Evolutionary conservation across 1,140 invertebrate species (phyloP).

Genomic region (Venturia canescens): DNA sequence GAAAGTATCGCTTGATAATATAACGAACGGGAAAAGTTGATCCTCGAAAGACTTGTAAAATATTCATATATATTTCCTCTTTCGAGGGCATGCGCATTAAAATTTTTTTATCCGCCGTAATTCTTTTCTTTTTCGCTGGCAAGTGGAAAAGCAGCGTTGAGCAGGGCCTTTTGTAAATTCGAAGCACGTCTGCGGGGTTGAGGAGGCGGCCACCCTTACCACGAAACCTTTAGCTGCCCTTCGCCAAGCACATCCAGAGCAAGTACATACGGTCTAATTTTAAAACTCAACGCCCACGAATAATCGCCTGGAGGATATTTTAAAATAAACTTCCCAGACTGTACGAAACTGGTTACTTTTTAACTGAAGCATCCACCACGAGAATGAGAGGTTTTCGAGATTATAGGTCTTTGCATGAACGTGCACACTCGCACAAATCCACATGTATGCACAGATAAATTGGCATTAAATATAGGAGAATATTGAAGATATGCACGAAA

Average conservation of each 20-base stretch:
- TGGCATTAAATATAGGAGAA: background rate
- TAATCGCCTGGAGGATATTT: conserved; percentile 27
- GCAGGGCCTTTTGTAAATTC: conserved; percentile 11
- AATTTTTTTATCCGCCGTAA: conserved; percentile 24
- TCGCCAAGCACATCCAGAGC: background rate
- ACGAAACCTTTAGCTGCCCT: background rate
- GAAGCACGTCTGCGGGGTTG: conserved; percentile 17
- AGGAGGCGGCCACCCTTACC: background rate
- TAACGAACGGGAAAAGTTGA: too few relatives aligned
- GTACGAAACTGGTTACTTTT: conserved; percentile 15
- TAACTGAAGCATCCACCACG: conserved; percentile 10
- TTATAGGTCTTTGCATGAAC: conserved; percentile 11
- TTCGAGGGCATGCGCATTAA: background rate
- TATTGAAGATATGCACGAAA: conserved; percentile 39
- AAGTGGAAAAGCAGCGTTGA: too few relatives aligned
- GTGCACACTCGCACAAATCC: background rate
- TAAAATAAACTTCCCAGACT: conserved; percentile 41
- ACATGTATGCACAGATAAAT: background rate
- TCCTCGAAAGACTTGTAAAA: background rate
- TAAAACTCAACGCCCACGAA: conserved; percentile 43
- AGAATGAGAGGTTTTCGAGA: conserved; percentile 26
- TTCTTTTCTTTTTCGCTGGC: background rate
- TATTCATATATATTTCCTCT: too few relatives aligned
- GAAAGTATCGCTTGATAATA: too few relatives aligned
- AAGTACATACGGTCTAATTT: conserved; percentile 30